Conservation (phyloP, 2,888 invertebrate species). For the Lithophane socia region DNA sequence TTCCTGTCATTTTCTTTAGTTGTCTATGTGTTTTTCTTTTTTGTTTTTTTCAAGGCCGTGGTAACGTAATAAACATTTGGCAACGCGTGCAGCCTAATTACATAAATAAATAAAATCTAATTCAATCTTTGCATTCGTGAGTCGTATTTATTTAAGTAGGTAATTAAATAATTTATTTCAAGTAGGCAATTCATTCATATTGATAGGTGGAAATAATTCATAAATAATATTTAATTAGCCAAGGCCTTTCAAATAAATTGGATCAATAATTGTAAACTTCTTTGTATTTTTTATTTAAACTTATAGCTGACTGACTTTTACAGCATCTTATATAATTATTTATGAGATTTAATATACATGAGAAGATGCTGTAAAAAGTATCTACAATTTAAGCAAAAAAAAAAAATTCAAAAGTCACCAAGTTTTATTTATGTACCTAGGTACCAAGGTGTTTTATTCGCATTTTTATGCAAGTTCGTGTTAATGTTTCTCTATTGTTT, state of each 20-base stretch:
- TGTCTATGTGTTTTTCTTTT: slow-evolving; percentile 33
- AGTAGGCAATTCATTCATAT: slow-evolving; percentile 2
- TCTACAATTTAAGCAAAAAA: not conserved
- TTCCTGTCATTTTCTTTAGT: slow-evolving; percentile 75
- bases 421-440: slow-evolving; percentile 10
- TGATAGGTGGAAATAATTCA: slow-evolving; percentile 24
- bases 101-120: slow-evolving; percentile 22
- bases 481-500: slow-evolving; percentile 51
- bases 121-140: slow-evolving; percentile 18
- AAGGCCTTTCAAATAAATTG: not conserved
- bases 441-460: slow-evolving; percentile 6
- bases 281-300: not conserved
- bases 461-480: slow-evolving; percentile 30
- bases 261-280: not conserved
- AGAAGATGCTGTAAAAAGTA: not conserved
- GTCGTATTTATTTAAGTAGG: not conserved
- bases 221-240: not conserved
- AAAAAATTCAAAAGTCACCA: not conserved
- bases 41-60: slow-evolving; percentile 15
- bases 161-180: slow-evolving; percentile 4
- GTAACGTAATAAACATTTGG: slow-evolving; percentile 9
- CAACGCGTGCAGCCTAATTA: slow-evolving; percentile 6
- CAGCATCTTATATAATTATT: not conserved
- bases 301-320: not conserved
- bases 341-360: no score